Conservation (phyloP, 2,113 vertebrate genomes). For the Ictalurus furcatus region DNA sequence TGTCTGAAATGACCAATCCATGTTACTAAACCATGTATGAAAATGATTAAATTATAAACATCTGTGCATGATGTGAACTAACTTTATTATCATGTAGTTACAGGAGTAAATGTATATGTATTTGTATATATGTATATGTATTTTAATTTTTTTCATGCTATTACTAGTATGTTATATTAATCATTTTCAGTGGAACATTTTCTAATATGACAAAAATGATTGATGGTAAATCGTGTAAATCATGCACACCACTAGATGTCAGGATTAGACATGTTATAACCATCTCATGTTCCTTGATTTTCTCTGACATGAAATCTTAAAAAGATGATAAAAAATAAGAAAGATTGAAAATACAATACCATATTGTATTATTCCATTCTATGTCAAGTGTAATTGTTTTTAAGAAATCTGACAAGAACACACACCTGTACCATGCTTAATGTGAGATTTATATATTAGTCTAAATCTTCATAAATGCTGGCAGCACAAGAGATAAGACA, state of each 20-base stretch:
- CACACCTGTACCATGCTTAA: background rate
- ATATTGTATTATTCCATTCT: background rate
- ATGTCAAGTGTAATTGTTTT: background rate
- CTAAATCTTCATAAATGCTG: background rate
- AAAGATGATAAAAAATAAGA: background rate
- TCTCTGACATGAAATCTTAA: background rate
- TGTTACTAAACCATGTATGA: too few relatives aligned
- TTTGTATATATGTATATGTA: background rate
- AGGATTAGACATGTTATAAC: background rate
- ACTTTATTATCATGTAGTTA: background rate
- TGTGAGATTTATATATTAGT: background rate
- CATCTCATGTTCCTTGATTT: background rate
- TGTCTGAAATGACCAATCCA: too few relatives aligned
- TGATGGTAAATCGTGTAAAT: background rate
- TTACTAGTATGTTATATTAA: background rate
- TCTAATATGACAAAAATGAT: background rate
- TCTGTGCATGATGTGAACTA: background rate
- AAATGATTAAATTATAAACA: too few relatives aligned
- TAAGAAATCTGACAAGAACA: background rate
- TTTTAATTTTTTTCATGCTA: too few relatives aligned
- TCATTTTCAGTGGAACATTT: background rate
- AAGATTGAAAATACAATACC: background rate
- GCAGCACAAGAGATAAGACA: background rate
- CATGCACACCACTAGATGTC: slow-evolving; percentile 25
- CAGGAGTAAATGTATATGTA: background rate